Evolutionary conservation across 2,113 vertebrate genomes (phyloP).

Genomic region (Chrysemys picta): DNA sequence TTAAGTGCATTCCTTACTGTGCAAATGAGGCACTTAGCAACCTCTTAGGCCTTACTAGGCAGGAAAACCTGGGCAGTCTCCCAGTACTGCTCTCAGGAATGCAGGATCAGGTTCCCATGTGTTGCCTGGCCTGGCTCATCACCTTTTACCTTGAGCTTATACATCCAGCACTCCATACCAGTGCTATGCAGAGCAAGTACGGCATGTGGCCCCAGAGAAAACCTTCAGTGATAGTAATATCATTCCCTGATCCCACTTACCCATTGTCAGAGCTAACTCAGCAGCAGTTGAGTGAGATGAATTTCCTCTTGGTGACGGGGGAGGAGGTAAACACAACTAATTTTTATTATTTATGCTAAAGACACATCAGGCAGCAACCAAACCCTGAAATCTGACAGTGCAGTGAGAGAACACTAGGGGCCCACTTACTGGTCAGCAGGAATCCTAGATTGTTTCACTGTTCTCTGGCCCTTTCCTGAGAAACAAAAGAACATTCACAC

Average conservation of each 20-base stretch:
- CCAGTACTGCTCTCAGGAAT: neutral
- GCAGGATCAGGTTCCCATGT: neutral
- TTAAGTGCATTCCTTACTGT: neutral
- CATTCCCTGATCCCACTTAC: neutral
- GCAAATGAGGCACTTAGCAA: neutral
- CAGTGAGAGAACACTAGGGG: neutral
- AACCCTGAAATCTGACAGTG: neutral
- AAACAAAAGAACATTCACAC: neutral
- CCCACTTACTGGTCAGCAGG: neutral
- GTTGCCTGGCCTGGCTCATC: neutral
- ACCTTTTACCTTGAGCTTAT: neutral
- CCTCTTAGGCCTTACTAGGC: neutral
- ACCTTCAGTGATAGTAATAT: neutral
- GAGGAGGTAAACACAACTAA: neutral
- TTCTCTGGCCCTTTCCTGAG: neutral
- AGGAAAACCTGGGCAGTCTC: neutral
- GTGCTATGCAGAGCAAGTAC: neutral
- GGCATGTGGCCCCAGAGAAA: neutral
- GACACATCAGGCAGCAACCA: neutral
- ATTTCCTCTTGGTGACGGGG: neutral
- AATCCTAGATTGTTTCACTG: neutral
- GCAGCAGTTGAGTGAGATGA: neutral
- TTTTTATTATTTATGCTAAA: neutral
- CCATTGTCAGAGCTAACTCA: neutral
- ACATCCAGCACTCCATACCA: neutral